Evolutionary conservation across 2,113 vertebrate species (phyloP), one percentile per base, ranked within the genome.

Genomic region (Amphilophus citrinellus): DNA sequence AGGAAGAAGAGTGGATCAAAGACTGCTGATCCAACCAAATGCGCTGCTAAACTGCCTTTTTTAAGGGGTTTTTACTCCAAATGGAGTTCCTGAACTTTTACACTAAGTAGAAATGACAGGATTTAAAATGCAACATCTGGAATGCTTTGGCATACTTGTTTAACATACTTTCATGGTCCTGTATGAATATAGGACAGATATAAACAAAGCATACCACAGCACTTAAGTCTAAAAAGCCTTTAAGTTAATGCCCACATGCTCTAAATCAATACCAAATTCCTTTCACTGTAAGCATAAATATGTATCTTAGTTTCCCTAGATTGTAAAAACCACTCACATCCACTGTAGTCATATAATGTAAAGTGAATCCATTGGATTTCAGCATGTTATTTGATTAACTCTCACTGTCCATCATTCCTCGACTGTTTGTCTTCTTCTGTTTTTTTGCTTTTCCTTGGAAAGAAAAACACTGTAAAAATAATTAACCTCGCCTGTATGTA

Each of bases 91-190:
- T 80, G 76, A 83, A 82, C 85, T 87, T 62, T 91, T 84, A 89
- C 88, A 83, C 91, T 93, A 88, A 95, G 91, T 93, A 82, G 90
- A 94, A 61, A 92, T 93, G 94, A 94, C 92, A 90, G 90, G 93
- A 94, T 93, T 91, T 93, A 24, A 83, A 91, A 90, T 73, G 79
- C 10, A 91, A 94, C 94, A 94, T 95, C 93, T 95, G 94, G 94
- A 94, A 91, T 77, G 90, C 88, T 90, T 95, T 92, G 84, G 79
- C 76, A 87, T 80, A 88, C 87, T 85, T 90, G 90, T 83, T 91
- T 73, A 80, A 82, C 81, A 86, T 92, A 92, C 90, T 76, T 88
- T 88, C 87, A 83, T 11, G 79, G 66, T 73, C 76, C 66, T 75
- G 76, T 68, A 68, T 86, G 91, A 87, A 86, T 91, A 89, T 84